Conservation (phyloP, 92 coral and sea anemone genomes). For the Heteractis magnifica region DNA sequence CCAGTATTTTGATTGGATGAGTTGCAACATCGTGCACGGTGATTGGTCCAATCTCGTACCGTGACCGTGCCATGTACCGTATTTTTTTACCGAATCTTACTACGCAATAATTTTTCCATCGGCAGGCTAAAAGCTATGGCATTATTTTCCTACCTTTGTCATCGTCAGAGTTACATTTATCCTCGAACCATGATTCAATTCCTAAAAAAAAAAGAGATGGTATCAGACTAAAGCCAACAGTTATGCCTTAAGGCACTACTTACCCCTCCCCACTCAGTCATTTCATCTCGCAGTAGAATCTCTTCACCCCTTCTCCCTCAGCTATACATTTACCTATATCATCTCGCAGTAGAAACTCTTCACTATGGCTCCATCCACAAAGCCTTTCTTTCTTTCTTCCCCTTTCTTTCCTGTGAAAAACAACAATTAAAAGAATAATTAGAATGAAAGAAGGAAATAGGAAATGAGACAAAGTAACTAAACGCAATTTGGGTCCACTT, state of each 20-base stretch:
- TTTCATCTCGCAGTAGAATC: background rate
- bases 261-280: background rate
- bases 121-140: too few species aligned
- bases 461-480: background rate
- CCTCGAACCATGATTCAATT: conserved; percentile 26
- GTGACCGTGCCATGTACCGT: background rate
- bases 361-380: conserved; percentile 46
- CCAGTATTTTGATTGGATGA: too few species aligned
- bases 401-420: conserved; percentile 12
- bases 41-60: too few species aligned
- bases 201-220: conserved; percentile 21
- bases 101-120: too few species aligned
- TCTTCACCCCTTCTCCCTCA: background rate
- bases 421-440: background rate
- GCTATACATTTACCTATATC: conserved; percentile 32
- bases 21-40: too few species aligned
- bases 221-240: background rate
- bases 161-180: conserved; percentile 7
- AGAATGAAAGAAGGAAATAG: background rate
- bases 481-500: too few species aligned
- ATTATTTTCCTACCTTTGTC: background rate
- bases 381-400: conserved; percentile 17
- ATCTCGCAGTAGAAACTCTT: conserved; percentile 35
- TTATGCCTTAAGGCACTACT: too few species aligned
- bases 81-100: background rate